Base-by-base conservation (phyloP, 2,888 invertebrate species). In the Dendrolimus pini region DNA sequence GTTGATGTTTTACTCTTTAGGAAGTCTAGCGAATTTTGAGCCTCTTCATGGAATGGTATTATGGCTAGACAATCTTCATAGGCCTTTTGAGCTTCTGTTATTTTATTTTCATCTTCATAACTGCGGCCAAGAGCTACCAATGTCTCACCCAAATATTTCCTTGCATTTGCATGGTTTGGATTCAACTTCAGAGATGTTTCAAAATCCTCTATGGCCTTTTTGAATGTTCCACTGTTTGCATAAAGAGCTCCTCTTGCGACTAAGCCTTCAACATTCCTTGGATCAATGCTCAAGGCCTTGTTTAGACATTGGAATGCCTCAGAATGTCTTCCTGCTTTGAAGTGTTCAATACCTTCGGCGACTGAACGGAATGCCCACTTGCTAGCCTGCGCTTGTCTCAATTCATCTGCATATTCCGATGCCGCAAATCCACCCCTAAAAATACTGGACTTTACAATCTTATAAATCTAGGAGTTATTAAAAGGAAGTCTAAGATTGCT, bases 221-320 rank as follows among this genome's bases (percentile, higher is more conserved):
- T 95, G 84, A 97, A 98, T 71, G 96, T 97, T 64, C 97, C 97
- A 77, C 96, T 96, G 81, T 98, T 98, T 10, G 98, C 98, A 80
- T 96, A 97, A 70, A 98, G 86, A 41, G 97, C 97, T 64, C 97
- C 98, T 74, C 97, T 93, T 1, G 98, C 98, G 1, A 98, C 97
- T 59, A 97, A 91, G 41, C 97, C 98, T 87, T 98, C 98, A 1
- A 97, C 97, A 85, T 98, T 98, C 70, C 95, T 93, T 0, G 97
- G 95, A 85, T 98, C 98, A 70, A 98, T 98, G 79, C 94, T 96
- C 56, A 99, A 87, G 6, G 98, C 99, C 83, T 97, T 97, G 83
- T 98, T 98, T 54, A 98, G 92, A 77, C 97, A 97, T 80, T 97
- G 97, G 87, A 98, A 97, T 52, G 98, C 98, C 91, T 99, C 98